These are phyloP conservation scores for Amiota communis DNA, from an alignment of 2,888 invertebrate genomes.

Conservation along the genomic window DNA sequence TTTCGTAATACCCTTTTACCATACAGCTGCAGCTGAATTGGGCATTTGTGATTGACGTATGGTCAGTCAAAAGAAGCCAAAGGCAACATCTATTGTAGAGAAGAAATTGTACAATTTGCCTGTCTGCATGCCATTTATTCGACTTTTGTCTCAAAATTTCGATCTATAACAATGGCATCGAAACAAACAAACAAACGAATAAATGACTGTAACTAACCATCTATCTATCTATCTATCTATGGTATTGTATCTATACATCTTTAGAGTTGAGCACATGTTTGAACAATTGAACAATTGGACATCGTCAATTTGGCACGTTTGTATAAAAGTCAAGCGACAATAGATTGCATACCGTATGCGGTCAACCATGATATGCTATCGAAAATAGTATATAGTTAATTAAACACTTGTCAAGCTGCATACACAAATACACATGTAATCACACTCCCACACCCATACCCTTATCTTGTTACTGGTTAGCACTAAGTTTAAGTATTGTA, in stretches of 20 bases:
- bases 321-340: neutral
- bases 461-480: neutral
- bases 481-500: too few species aligned
- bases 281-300: neutral
- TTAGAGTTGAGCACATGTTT: neutral
- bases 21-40: neutral
- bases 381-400: constrained; percentile 11
- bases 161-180: neutral
- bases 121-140: neutral
- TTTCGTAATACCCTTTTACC: neutral
- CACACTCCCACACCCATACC: neutral
- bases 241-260: neutral
- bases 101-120: neutral
- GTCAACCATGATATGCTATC: constrained; percentile 17
- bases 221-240: constrained; percentile 19
- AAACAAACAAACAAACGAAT: neutral
- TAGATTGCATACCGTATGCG: constrained; percentile 11
- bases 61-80: neutral
- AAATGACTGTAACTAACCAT: neutral
- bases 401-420: constrained; percentile 10
- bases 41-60: constrained; percentile 8
- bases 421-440: neutral
- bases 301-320: constrained; percentile 8
- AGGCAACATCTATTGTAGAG: neutral
- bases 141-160: constrained; percentile 3